Percentiles rank a stretch among this genome's conserved stretches.
These are phyloP conservation scores for Ctenoplectra terminalis DNA, from an alignment of 1,140 invertebrate species.

Conservation along the genomic window DNA sequence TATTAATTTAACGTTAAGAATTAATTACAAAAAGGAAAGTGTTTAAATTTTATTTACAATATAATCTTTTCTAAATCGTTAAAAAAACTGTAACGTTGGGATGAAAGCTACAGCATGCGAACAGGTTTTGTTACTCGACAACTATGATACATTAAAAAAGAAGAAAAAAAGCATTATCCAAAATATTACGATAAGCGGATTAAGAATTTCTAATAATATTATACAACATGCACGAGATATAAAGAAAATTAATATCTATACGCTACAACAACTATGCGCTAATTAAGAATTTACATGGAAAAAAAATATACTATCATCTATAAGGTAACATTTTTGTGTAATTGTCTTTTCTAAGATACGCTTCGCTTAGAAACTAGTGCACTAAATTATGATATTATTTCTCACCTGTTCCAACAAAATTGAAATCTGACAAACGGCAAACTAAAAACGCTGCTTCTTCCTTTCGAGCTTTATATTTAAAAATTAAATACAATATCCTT, in stretches of 20 bases:
- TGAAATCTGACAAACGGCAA: constrained; percentile 23
- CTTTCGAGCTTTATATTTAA: constrained; percentile 25
- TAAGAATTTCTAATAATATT: not conserved
- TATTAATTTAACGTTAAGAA: not conserved
- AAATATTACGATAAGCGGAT: not conserved
- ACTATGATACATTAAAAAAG: not conserved
- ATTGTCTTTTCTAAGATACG: not conserved
- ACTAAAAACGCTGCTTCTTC: constrained; percentile 34
- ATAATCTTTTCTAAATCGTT: not conserved
- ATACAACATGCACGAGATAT: no score
- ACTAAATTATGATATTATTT: constrained; percentile 17
- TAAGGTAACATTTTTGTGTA: not conserved
- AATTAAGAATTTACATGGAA: not conserved
- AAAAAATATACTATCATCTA: not conserved
- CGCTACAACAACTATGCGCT: not conserved
- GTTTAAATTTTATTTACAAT: not conserved
- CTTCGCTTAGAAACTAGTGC: not conserved
- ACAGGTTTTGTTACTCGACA: not conserved
- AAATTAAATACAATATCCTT: constrained; percentile 54
- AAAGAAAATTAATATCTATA: no score
- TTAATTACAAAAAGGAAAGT: not conserved
- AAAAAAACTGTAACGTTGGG: not conserved
- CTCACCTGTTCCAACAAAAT: constrained; percentile 56
- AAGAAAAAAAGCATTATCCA: not conserved
- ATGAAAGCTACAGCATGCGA: not conserved